Conservation (phyloP, 2,888 invertebrate species). For the Pyralis farinalis region DNA sequence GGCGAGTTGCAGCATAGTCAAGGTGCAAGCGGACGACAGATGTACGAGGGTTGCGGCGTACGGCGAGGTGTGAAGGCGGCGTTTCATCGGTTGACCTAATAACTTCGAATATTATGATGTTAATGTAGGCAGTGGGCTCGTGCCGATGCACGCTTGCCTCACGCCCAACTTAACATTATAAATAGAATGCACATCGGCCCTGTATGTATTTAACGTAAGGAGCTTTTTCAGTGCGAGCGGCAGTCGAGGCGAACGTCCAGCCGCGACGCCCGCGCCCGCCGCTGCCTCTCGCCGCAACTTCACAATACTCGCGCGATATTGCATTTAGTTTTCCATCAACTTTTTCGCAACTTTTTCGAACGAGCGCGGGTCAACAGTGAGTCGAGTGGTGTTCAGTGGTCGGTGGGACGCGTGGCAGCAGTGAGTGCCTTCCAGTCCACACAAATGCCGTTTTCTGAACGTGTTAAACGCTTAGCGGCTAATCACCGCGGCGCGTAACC, state of each 20-base stretch:
- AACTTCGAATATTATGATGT: slow-evolving; percentile 71
- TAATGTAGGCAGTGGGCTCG: slow-evolving; percentile 45
- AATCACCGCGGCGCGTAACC: slow-evolving; percentile 62
- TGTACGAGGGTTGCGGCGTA: slow-evolving; percentile 14
- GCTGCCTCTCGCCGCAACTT: slow-evolving; percentile 45
- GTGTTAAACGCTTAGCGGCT: slow-evolving; percentile 39
- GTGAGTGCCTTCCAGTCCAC: slow-evolving; percentile 32
- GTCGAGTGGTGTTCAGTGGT: slow-evolving; percentile 11
- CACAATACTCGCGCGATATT: slow-evolving; percentile 40
- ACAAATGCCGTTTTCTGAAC: slow-evolving; percentile 30
- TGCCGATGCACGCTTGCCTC: slow-evolving; percentile 59
- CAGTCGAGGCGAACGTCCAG: slow-evolving; percentile 61
- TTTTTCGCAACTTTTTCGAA: slow-evolving; percentile 19
- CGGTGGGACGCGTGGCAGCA: slow-evolving; percentile 9
- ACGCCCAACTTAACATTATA: slow-evolving; percentile 72
- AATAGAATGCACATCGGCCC: slow-evolving; percentile 73
- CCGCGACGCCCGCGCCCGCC: slow-evolving; percentile 60
- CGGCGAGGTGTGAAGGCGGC: slow-evolving; percentile 12
- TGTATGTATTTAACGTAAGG: slow-evolving; percentile 68
- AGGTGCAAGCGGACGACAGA: slow-evolving; percentile 18
- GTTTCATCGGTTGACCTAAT: slow-evolving; percentile 69
- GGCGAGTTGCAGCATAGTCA: slow-evolving; percentile 23
- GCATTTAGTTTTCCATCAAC: slow-evolving; percentile 5
- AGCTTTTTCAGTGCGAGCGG: slow-evolving; percentile 64
- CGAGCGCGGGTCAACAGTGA: slow-evolving; percentile 13